These are phyloP conservation scores for Acromyrmex heyeri DNA, from an alignment of 1,140 invertebrate species.

Conservation along the genomic window DNA sequence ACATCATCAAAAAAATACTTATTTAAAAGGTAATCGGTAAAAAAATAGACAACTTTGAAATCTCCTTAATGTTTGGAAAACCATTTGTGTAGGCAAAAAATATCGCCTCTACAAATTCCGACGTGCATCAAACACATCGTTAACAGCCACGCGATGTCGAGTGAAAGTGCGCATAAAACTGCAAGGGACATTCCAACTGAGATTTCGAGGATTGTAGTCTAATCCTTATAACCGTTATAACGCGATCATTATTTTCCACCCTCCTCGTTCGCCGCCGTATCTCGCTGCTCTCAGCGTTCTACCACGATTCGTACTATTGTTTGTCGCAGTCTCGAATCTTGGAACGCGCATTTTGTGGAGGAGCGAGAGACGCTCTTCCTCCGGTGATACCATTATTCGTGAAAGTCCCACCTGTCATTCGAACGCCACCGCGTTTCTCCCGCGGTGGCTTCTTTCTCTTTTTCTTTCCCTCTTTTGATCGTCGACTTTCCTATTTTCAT, in stretches of 20 bases:
- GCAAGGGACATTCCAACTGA: not conserved
- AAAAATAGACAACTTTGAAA: no score
- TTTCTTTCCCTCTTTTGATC: conserved; percentile 13
- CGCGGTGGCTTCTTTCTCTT: not conserved
- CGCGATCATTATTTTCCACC: conserved; percentile 40
- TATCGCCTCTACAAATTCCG: not conserved
- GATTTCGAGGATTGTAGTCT: conserved; percentile 25
- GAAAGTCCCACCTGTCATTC: conserved; percentile 67
- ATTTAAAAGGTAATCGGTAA: no score
- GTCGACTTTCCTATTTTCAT: conserved; percentile 8
- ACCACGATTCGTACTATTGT: conserved; percentile 23
- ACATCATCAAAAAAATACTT: no score
- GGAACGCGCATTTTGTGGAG: conserved; percentile 14
- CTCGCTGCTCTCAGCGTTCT: not conserved
- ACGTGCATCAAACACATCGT: conserved; percentile 14
- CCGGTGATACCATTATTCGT: conserved; percentile 68
- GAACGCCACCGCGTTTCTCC: conserved; percentile 30
- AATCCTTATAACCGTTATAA: conserved; percentile 37
- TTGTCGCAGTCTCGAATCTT: conserved; percentile 54
- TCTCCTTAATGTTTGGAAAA: not conserved
- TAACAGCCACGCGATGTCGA: conserved; percentile 8
- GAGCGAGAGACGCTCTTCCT: conserved; percentile 31
- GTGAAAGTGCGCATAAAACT: not conserved
- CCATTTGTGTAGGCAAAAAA: not conserved
- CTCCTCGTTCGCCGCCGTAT: not conserved